A percentile compares a stretch with the other conserved stretches of the same genome.
phyloP scores from a whole-genome alignment of 2,888 invertebrate genomes.

The Chymomyza amoena region DNA sequence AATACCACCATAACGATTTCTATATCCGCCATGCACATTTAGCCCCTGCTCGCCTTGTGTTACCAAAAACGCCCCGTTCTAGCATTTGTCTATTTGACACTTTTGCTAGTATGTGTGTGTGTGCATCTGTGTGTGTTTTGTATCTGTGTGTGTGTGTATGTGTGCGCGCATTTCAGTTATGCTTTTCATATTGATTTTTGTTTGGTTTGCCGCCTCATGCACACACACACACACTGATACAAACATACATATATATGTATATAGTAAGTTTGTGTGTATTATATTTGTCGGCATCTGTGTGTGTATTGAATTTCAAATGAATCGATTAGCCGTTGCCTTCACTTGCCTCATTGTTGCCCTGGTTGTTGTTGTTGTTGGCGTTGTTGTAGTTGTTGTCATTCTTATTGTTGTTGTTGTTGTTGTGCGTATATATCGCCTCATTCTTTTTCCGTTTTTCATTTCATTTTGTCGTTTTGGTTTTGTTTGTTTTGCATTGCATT shows the following conservation, averaged over 20 bases:
- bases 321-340: conserved; percentile 67
- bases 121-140: not conserved
- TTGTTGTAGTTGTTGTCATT: conserved; percentile 25
- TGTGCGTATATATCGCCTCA: conserved; percentile 38
- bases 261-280: not conserved
- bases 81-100: conserved; percentile 68
- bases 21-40: not conserved
- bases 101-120: conserved; percentile 30
- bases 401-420: conserved; percentile 27
- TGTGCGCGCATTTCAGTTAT: conserved; percentile 63
- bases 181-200: conserved; percentile 71
- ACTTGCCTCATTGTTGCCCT: conserved; percentile 35
- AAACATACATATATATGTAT: not conserved
- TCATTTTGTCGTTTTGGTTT: conserved; percentile 35
- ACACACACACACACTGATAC: not conserved
- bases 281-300: conserved; percentile 51
- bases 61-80: conserved; percentile 9
- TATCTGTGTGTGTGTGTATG: not conserved
- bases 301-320: conserved; percentile 75
- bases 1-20: not conserved
- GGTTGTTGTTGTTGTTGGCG: conserved; percentile 42
- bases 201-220: conserved; percentile 6
- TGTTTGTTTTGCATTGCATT: conserved; percentile 68
- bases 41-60: not conserved
- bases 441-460: conserved; percentile 41